Base-by-base conservation (phyloP, 1,140 invertebrate genomes). In the Brachionus angularis region DNA sequence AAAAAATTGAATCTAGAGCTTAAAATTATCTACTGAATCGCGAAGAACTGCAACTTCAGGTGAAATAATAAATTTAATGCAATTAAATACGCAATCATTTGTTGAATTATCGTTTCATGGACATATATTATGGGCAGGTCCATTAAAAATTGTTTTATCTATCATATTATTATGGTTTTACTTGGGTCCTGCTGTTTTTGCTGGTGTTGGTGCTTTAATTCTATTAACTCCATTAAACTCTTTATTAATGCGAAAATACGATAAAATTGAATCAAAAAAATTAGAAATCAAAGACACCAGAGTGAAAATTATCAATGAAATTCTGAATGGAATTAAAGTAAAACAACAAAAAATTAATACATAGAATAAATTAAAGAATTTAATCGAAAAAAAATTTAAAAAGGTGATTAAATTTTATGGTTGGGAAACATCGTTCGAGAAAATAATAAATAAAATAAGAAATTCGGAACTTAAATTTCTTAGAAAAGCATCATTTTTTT, bases 71-170 rank as follows among this genome's bases (percentile, higher is more conserved):
- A 86, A 86, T 73, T 73, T 86, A 44, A 85, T 86, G 83, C 79
- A 85, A 0, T 83, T 84, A 5, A 85, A 86, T 78, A 81, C 83
- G 10, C 82, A 85, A 73, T 73, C 77, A 25, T 81, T 83, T 72
- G 77, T 79, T 73, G 84, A 85, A 67, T 75, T 84, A 49, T 83
- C 79, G 72, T 82, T 80, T 0, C 96, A 94, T 77, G 83, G 97
- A 67, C 94, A 96, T 79, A 93, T 93, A 87, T 86, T 97, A 73
- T 98, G 93, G 94, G 95, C 93, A 0, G 92, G 91, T 1, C 94
- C 93, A 0, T 80, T 96, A 7, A 92, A 96, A 84, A 96, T 97
- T 74, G 83, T 81, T 7, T 77, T 96, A 10, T 88, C 91, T 0
- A 78, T 96, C 8, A 93, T 89, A 76, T 93, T 96, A 81, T 81